phyloP scores from a whole-genome alignment of 2,797 vertebrate genomes.

The Oceanodroma leucorhoa region DNA sequence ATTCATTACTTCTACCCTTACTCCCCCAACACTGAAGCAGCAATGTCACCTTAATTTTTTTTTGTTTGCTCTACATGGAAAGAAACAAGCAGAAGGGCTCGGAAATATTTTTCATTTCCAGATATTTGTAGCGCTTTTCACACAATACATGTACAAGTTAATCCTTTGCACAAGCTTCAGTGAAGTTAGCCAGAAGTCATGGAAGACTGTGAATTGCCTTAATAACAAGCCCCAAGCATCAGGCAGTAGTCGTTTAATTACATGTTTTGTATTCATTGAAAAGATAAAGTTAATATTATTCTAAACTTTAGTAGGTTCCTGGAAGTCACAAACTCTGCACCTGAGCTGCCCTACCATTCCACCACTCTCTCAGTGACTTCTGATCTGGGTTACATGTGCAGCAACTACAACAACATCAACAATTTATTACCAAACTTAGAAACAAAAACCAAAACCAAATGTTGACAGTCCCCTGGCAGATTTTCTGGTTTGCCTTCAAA shows the following conservation, averaged over 20 bases:
- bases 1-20: neutral
- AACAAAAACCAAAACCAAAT: neutral
- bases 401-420: neutral
- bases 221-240: neutral
- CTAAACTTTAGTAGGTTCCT: neutral
- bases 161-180: neutral
- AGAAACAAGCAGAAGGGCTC: neutral
- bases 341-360: neutral
- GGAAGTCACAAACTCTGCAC: neutral
- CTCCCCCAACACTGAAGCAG: neutral
- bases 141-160: neutral
- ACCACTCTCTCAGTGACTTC: neutral
- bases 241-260: neutral
- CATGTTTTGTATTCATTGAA: neutral
- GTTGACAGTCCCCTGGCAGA: neutral
- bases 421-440: neutral
- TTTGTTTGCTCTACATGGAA: neutral
- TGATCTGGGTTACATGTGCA: neutral
- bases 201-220: neutral
- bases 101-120: neutral
- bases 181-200: neutral
- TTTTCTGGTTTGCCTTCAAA: neutral
- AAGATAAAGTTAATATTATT: neutral
- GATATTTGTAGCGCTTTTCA: neutral
- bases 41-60: neutral